phyloP scores from a whole-genome alignment of 2,888 invertebrate genomes.

The Stratiomys singularior region DNA sequence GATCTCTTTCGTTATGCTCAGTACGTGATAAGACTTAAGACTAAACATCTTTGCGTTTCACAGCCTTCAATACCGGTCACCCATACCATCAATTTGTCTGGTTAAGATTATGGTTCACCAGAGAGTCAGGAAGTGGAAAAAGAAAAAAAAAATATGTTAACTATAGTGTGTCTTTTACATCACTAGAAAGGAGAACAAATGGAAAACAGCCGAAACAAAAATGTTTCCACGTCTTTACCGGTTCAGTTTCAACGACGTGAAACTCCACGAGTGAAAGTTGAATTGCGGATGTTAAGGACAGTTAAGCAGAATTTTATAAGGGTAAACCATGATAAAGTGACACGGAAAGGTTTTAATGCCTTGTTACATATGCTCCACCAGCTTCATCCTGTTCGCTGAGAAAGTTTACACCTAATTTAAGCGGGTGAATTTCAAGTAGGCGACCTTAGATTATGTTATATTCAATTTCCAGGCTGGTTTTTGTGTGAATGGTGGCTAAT shows the following conservation, averaged over 20 bases:
- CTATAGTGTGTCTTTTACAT: not conserved
- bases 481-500: too few species aligned
- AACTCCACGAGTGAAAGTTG: not conserved
- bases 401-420: conserved; percentile 33
- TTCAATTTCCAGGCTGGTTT: not conserved
- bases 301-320: conserved; percentile 21
- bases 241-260: not conserved
- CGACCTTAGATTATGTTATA: not conserved
- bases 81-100: not conserved
- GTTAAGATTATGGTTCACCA: not conserved
- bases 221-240: not conserved
- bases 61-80: too few species aligned
- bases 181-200: too few species aligned
- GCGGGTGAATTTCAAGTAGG: not conserved
- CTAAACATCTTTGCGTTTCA: not conserved
- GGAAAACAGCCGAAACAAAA: not conserved
- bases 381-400: not conserved
- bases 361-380: conserved; percentile 24
- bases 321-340: not conserved
- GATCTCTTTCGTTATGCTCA: conserved; percentile 24
- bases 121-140: not conserved
- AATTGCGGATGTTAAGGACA: not conserved
- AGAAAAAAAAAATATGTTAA: not conserved
- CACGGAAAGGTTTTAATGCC: conserved; percentile 19
- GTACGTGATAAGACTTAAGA: conserved; percentile 37